Conservation (phyloP, 2,888 invertebrate genomes). For the Xestoiulus laeticollis region DNA sequence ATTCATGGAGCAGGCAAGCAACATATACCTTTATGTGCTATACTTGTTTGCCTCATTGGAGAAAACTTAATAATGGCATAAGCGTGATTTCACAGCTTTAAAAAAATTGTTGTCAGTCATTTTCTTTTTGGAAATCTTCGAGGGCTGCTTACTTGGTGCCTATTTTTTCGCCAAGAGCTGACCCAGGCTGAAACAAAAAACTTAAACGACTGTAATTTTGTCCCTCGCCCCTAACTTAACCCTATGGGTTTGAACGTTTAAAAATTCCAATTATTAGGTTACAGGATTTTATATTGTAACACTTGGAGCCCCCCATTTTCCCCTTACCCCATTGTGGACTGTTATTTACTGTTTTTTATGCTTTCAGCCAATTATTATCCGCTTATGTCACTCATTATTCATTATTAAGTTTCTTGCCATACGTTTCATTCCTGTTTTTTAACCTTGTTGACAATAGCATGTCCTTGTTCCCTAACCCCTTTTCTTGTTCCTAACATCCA, state of each 20-base stretch:
- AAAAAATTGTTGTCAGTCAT: conserved; percentile 31
- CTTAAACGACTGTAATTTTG: neutral
- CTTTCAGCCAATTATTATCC: conserved; percentile 25
- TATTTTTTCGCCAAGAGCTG: neutral
- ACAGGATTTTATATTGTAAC: conserved; percentile 44
- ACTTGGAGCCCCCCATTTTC: conserved; percentile 30
- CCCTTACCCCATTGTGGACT: neutral
- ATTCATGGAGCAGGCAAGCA: neutral
- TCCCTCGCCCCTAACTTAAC: conserved; percentile 31
- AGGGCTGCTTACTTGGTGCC: neutral
- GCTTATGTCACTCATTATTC: conserved; percentile 36
- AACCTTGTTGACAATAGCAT: neutral
- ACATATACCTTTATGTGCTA: conserved; percentile 20
- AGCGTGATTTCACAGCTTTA: conserved; percentile 34
- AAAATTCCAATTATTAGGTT: conserved; percentile 31
- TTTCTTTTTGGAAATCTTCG: conserved; percentile 15
- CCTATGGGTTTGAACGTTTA: conserved; percentile 15
- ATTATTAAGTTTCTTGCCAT: conserved; percentile 37
- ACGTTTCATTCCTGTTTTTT: conserved; percentile 5
- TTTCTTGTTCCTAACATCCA: neutral
- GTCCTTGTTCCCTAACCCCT: neutral
- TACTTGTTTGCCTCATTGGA: conserved; percentile 37
- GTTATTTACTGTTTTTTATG: conserved; percentile 39
- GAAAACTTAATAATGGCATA: conserved; percentile 37
- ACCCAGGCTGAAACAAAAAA: conserved; percentile 31